phyloP scores from a whole-genome alignment of 2,113 vertebrate genomes.

The Oncorhynchus tshawytscha region DNA sequence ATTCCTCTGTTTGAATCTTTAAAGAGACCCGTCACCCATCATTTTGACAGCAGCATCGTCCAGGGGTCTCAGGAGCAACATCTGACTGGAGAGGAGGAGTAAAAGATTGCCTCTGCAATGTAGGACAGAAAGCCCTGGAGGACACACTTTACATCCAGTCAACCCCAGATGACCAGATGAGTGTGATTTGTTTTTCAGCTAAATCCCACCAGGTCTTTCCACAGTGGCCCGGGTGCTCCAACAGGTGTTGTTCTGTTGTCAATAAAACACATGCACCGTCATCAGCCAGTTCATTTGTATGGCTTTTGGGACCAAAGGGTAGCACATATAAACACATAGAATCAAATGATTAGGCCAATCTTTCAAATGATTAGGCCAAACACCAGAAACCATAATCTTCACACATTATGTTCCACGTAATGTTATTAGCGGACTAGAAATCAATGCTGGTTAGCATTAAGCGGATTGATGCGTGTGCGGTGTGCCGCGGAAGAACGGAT shows the following conservation, averaged over 20 bases:
- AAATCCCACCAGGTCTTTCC: neutral
- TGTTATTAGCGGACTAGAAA: slow-evolving; percentile 51
- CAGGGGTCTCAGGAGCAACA: no score
- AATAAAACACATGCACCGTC: slow-evolving; percentile 7
- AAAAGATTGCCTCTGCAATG: no score
- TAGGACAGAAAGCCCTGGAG: no score
- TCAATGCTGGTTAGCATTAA: slow-evolving; percentile 53
- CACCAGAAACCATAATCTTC: slow-evolving; percentile 16
- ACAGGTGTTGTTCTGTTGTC: slow-evolving; percentile 24
- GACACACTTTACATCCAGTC: no score
- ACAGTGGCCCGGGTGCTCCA: neutral
- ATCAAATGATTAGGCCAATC: slow-evolving; percentile 6
- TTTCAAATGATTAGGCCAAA: slow-evolving; percentile 28
- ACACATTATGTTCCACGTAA: slow-evolving; percentile 28
- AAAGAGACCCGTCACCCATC: no score
- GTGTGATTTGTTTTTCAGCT: no score
- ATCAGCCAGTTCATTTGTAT: neutral
- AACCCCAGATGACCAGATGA: no score
- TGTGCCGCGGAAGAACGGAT: slow-evolving; percentile 21
- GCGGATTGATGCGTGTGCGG: slow-evolving; percentile 34
- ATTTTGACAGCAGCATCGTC: no score
- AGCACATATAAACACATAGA: neutral
- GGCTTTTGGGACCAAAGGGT: slow-evolving; percentile 11
- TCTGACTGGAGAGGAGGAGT: no score
- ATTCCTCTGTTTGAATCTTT: no score